A percentile compares a stretch with the other conserved stretches of the same genome.
These are phyloP conservation scores for Eumerus sabulonum DNA, from an alignment of 2,888 invertebrate genomes.

Conservation along the genomic window DNA sequence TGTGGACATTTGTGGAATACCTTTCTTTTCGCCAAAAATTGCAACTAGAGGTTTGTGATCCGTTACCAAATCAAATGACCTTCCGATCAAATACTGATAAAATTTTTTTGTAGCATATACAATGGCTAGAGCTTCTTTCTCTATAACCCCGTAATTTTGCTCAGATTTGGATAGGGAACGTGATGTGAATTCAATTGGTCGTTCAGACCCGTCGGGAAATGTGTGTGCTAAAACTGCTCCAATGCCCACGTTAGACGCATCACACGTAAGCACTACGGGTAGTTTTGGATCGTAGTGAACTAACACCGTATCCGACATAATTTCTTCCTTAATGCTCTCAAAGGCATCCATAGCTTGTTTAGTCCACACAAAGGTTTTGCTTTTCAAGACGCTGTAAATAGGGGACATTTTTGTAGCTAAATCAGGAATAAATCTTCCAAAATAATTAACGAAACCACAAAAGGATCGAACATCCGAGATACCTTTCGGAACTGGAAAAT, in stretches of 20 bases:
- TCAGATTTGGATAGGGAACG: slow-evolving; percentile 10
- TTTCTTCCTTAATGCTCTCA: slow-evolving; percentile 5
- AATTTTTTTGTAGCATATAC: slow-evolving; percentile 14
- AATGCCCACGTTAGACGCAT: slow-evolving; percentile 1
- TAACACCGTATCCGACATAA: slow-evolving; percentile 12
- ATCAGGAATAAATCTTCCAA: slow-evolving; percentile 21
- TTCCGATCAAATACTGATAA: slow-evolving; percentile 12
- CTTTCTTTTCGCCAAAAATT: slow-evolving; percentile 71
- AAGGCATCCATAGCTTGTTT: slow-evolving; percentile 9
- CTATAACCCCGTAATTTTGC: slow-evolving; percentile 23
- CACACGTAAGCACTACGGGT: slow-evolving; percentile 4
- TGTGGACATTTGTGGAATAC: slow-evolving; percentile 72
- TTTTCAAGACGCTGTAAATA: neutral
- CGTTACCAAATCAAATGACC: neutral
- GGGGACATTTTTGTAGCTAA: slow-evolving; percentile 17
- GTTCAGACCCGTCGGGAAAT: slow-evolving; percentile 1
- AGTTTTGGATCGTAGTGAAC: slow-evolving; percentile 19
- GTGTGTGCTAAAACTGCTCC: slow-evolving; percentile 7
- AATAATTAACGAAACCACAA: slow-evolving; percentile 41
- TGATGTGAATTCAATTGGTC: neutral
- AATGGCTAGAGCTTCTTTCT: slow-evolving; percentile 21
- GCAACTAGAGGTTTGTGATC: slow-evolving; percentile 73
- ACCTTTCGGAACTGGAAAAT: slow-evolving; percentile 59
- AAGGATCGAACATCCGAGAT: slow-evolving; percentile 70
- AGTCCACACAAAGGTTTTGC: slow-evolving; percentile 6